Conservation (phyloP, 37 sponge, comb jelly and placozoan genomes). For the Oopsacas minuta region DNA sequence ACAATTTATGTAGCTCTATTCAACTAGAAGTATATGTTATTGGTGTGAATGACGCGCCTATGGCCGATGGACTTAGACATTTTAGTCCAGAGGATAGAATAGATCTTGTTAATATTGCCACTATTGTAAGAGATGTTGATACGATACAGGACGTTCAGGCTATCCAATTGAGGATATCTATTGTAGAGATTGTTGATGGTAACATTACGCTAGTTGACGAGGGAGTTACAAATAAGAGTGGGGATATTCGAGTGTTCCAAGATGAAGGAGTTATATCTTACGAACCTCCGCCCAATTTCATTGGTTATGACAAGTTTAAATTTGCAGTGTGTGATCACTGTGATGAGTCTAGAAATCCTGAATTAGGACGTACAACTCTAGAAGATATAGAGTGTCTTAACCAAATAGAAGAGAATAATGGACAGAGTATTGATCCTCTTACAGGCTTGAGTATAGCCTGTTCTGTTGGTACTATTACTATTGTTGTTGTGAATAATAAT, state of each 20-base stretch:
- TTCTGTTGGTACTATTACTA: constrained; percentile 30
- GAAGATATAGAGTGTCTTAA: constrained; percentile 41
- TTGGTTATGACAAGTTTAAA: constrained; percentile 56
- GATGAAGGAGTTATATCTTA: constrained; percentile 72
- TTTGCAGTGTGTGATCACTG: constrained; percentile 76
- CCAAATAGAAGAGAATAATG: constrained; percentile 50
- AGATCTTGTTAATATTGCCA: constrained; percentile 46
- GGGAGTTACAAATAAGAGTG: constrained; percentile 37
- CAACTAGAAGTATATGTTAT: constrained; percentile 30
- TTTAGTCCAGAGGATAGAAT: constrained; percentile 53
- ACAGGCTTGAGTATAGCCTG: constrained; percentile 43
- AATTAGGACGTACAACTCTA: constrained; percentile 44
- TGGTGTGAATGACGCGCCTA: constrained; percentile 62
- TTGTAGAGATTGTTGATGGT: constrained; percentile 21
- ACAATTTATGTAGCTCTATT: constrained; percentile 30
- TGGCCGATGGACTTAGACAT: constrained; percentile 36
- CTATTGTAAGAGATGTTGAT: constrained; percentile 41
- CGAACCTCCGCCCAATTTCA: constrained; percentile 43
- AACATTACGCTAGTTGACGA: constrained; percentile 8
- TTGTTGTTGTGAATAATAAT: constrained; percentile 41
- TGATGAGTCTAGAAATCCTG: constrained; percentile 37
- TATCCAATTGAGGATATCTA: constrained; percentile 26
- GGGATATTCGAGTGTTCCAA: constrained; percentile 56
- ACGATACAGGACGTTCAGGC: background rate
- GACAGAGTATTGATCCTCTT: background rate